These are phyloP conservation scores for Procavia capensis DNA, from an alignment of 2,113 vertebrate genomes.

Conservation along the genomic window DNA sequence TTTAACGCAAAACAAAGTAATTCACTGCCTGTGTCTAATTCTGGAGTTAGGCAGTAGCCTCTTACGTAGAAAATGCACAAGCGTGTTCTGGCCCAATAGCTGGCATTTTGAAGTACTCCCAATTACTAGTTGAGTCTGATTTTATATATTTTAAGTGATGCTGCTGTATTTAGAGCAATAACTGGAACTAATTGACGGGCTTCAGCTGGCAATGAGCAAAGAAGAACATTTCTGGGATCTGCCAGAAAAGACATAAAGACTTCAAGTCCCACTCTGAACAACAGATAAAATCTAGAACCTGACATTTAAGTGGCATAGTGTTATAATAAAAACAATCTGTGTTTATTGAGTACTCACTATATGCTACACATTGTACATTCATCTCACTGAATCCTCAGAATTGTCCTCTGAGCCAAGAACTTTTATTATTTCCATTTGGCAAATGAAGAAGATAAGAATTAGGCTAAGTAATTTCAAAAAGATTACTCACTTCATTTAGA, in stretches of 20 bases:
- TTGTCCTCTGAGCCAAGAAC: background rate
- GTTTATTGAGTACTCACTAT: background rate
- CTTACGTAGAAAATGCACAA: constrained; percentile 17
- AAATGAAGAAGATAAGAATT: constrained; percentile 17
- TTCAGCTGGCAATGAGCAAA: background rate
- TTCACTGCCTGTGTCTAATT: background rate
- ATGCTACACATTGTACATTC: background rate
- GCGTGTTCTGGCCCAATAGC: background rate
- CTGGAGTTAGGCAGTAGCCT: background rate
- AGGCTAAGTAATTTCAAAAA: background rate
- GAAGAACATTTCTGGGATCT: background rate
- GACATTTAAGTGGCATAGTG: background rate
- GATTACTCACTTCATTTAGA: background rate
- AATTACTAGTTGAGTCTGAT: constrained; percentile 24
- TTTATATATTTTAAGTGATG: constrained; percentile 45
- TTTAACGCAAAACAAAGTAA: background rate
- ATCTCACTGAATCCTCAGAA: background rate
- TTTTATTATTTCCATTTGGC: background rate
- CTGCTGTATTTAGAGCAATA: constrained; percentile 51
- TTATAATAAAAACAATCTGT: background rate
- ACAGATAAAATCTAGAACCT: background rate
- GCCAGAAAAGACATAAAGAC: background rate
- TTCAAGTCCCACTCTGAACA: background rate
- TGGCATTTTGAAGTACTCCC: background rate
- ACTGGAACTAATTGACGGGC: background rate